phyloP scores from a whole-genome alignment of 2,797 vertebrate genomes.

The Rhincodon typus region DNA sequence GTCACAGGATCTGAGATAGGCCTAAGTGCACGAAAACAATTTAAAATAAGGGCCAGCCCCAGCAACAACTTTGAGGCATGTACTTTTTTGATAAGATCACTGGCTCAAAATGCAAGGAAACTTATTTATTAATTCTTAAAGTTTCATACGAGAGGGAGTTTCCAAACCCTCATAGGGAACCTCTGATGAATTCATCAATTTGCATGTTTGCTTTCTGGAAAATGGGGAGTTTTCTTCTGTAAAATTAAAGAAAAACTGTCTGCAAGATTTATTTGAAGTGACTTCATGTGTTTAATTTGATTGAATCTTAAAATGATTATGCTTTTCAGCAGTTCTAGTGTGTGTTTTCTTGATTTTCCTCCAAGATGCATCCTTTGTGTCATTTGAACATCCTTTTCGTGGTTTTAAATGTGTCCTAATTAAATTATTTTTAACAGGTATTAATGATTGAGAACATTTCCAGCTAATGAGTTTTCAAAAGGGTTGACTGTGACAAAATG shows the following conservation, averaged over 20 bases:
- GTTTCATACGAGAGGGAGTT: not conserved
- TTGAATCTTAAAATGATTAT: too few species aligned
- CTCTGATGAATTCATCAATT: not conserved
- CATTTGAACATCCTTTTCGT: not conserved
- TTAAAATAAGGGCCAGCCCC: not conserved
- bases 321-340: not conserved
- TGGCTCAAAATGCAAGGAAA: not conserved
- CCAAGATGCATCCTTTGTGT: not conserved
- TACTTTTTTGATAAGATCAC: not conserved
- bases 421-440: not conserved
- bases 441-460: not conserved
- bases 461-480: not conserved
- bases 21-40: not conserved
- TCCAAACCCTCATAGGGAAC: not conserved
- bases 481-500: not conserved
- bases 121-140: not conserved
- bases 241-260: not conserved
- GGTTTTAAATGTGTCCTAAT: not conserved
- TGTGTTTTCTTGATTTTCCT: not conserved
- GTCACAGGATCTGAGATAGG: not conserved
- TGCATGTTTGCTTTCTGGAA: not conserved
- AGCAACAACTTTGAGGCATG: not conserved
- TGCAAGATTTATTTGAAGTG: not conserved
- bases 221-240: not conserved
- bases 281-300: not conserved